Base-by-base conservation (phyloP, 2,113 vertebrate species). In the Eptesicus fuscus region DNA sequence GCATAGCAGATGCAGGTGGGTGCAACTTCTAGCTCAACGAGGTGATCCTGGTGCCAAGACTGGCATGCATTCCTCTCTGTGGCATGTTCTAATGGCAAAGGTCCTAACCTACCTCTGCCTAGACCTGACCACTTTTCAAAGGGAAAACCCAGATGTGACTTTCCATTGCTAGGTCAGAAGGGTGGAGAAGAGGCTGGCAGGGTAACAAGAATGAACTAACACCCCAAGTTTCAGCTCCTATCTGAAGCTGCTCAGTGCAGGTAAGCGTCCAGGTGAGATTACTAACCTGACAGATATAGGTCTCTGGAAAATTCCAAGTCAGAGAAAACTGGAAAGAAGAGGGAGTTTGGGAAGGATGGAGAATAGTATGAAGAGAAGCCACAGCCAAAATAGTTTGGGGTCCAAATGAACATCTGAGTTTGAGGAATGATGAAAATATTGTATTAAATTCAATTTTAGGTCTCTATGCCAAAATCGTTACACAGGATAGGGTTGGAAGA, bases 171-270 rank as follows among this genome's bases (percentile, higher is more conserved):
- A 93, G 88, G 20, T 90, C 47, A 92, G 51, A 82, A 94, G 82
- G 94, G 96, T 92, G 96, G 93, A 82, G 96, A 51, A 73, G 40
- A 87, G 47, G 28, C 67, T 97, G 97, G 97, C 90, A 78, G 14
- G 32, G 23, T 61, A 88, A 90, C 95, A 96, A 93, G 90, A 90
- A 93, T 96, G 90, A 73, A 67, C 2, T 42, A 80, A 91, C 87
- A 47, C 67, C 42, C 53, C 40, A 37, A 87, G 86, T 93, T 95
- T 94, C 95, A 94, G 80, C 80, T 93, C n/a, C 30, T 94, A 14
- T 83, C 79, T 85, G 67, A 95, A 90, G 82, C 47, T 93, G 44
- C 65, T 63, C 16, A 32, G 32, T 47, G 79, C 44, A 56, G 63
- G 67, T 37, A 69, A 71, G 67, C 61, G 25, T 74, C 32, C 70